Evolutionary conservation across 2,797 vertebrate genomes (phyloP).

Genomic region (Nyctalus aviator): DNA sequence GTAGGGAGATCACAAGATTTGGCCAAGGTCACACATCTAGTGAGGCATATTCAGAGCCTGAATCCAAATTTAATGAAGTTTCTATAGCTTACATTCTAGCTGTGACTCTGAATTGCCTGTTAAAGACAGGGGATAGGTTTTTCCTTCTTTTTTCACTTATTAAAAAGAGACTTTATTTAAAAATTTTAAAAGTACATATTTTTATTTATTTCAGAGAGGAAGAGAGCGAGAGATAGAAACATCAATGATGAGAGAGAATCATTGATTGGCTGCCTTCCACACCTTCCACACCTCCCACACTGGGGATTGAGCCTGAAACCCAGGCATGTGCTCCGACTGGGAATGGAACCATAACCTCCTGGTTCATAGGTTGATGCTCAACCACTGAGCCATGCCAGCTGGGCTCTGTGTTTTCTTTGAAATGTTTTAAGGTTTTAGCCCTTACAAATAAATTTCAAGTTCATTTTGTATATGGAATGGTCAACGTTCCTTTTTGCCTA

Average conservation of each 20-base stretch:
- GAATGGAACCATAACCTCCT: too few relatives aligned
- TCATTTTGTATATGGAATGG: background rate
- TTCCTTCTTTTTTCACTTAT: background rate
- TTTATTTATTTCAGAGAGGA: too few relatives aligned
- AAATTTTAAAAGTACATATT: too few relatives aligned
- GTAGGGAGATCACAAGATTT: background rate
- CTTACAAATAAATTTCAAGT: conserved; percentile 25
- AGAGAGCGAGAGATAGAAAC: too few relatives aligned
- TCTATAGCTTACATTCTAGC: background rate
- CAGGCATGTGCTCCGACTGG: too few relatives aligned
- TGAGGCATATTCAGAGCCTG: background rate
- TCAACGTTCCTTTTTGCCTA: background rate
- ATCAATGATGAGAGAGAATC: too few relatives aligned
- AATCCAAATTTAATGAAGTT: background rate
- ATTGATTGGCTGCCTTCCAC: too few relatives aligned
- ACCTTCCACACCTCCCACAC: too few relatives aligned
- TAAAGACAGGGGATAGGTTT: background rate
- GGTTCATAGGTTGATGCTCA: too few relatives aligned
- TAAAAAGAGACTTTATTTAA: conserved; percentile 27
- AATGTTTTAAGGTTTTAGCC: background rate
- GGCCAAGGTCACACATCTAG: background rate
- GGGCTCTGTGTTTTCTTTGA: background rate
- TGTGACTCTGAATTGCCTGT: background rate
- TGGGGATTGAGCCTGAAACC: too few relatives aligned
- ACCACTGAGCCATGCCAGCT: too few relatives aligned